phyloP scores from a whole-genome alignment of 2,113 vertebrate genomes.

The Meles meles region DNA sequence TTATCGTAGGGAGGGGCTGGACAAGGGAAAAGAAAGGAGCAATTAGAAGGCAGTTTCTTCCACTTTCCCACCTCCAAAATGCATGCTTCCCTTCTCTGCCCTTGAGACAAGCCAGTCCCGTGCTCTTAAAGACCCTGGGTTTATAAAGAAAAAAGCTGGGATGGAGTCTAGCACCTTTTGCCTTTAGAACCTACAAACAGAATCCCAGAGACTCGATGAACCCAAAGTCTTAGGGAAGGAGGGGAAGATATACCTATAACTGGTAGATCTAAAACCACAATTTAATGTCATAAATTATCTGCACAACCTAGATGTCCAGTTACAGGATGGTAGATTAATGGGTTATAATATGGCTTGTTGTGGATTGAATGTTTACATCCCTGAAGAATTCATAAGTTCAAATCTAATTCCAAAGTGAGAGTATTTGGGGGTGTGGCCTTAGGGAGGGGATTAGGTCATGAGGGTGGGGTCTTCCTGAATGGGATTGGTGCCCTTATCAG shows the following conservation, averaged over 20 bases:
- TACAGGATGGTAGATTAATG: not conserved
- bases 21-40: too few species aligned
- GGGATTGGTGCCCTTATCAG: not conserved
- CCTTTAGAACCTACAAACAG: not conserved
- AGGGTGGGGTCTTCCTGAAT: not conserved
- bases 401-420: not conserved
- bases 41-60: not conserved
- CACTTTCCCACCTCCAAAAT: not conserved
- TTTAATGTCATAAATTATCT: not conserved
- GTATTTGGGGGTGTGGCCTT: not conserved
- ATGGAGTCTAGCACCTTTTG: not conserved
- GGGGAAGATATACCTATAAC: not conserved
- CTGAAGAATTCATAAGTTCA: not conserved
- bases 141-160: not conserved
- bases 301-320: not conserved
- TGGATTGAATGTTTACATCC: not conserved
- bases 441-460: not conserved
- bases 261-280: not conserved
- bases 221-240: not conserved
- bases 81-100: not conserved
- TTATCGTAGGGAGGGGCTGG: rapidly evolving
- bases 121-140: not conserved
- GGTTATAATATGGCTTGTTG: not conserved
- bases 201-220: not conserved
- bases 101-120: not conserved